Conservation (phyloP, 2,888 invertebrate species). For the Heteropelma amictum region DNA sequence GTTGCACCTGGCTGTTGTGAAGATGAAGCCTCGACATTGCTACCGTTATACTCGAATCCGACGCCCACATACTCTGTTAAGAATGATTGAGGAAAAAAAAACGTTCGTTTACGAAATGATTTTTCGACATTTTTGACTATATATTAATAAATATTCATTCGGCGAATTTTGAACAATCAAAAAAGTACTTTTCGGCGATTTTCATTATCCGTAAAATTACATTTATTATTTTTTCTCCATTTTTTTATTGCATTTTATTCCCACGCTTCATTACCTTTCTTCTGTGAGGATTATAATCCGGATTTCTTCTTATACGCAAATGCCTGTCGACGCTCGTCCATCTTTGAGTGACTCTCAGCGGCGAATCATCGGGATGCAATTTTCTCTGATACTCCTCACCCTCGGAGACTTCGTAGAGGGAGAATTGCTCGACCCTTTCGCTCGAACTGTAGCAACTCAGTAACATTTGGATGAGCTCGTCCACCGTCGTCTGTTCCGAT, state of each 20-base stretch:
- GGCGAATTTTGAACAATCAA: too few species aligned
- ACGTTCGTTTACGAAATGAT: neutral
- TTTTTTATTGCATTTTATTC: neutral
- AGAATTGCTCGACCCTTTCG: slow-evolving; percentile 92
- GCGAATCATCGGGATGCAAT: slow-evolving; percentile 91
- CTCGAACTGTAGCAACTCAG: slow-evolving; percentile 91
- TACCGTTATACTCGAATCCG: slow-evolving; percentile 78
- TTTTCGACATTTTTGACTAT: neutral
- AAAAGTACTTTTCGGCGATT: too few species aligned
- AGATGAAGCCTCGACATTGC: slow-evolving; percentile 75
- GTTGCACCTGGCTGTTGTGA: slow-evolving; percentile 75
- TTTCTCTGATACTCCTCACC: slow-evolving; percentile 93
- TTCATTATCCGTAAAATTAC: too few species aligned
- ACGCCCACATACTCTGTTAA: slow-evolving; percentile 81
- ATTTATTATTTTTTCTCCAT: too few species aligned
- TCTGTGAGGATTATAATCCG: slow-evolving; percentile 84
- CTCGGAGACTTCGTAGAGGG: slow-evolving; percentile 90
- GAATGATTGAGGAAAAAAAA: neutral
- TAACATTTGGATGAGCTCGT: slow-evolving; percentile 90
- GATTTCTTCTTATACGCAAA: slow-evolving; percentile 90
- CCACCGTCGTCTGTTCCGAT: slow-evolving; percentile 92
- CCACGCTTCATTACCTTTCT: slow-evolving; percentile 68
- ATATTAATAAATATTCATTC: too few species aligned
- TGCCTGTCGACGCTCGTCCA: slow-evolving; percentile 85
- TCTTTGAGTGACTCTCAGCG: slow-evolving; percentile 87